phyloP scores from a whole-genome alignment of 1,140 invertebrate species.

The Piezodorus guildinii region DNA sequence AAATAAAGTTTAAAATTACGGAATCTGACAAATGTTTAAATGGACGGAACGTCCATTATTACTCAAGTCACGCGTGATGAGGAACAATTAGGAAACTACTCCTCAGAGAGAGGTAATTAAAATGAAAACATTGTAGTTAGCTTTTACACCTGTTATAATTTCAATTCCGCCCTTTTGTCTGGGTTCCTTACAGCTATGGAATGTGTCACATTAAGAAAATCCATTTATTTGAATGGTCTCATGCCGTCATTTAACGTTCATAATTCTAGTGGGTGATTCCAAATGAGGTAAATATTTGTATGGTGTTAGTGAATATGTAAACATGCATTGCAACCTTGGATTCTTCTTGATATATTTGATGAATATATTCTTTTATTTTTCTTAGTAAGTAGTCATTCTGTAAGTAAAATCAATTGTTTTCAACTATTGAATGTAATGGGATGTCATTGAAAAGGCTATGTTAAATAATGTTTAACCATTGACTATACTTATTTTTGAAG shows the following conservation, averaged over 20 bases:
- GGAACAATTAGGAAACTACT: slow-evolving; percentile 83
- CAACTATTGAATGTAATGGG: no score
- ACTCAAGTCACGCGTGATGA: slow-evolving; percentile 93
- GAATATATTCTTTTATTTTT: neutral
- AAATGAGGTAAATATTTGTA: no score
- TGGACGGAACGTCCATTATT: slow-evolving; percentile 97
- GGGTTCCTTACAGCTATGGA: neutral
- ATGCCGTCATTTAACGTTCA: no score
- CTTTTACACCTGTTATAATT: slow-evolving; percentile 21
- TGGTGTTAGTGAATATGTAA: slow-evolving; percentile 16
- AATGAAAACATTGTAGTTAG: slow-evolving; percentile 6
- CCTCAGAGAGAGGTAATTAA: slow-evolving; percentile 78
- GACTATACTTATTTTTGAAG: no score
- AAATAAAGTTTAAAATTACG: slow-evolving; percentile 15
- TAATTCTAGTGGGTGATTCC: no score
- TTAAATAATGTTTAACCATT: no score
- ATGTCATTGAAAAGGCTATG: no score
- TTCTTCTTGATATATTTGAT: neutral
- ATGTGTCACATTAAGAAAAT: neutral
- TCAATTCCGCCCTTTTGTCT: slow-evolving; percentile 7
- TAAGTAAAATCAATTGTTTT: no score
- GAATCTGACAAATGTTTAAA: slow-evolving; percentile 61
- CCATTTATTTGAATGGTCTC: slow-evolving; percentile 12
- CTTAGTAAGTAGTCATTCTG: no score
- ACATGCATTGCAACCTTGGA: slow-evolving; percentile 21